Conservation (phyloP, 2,113 vertebrate genomes). For the Bubo bubo region DNA sequence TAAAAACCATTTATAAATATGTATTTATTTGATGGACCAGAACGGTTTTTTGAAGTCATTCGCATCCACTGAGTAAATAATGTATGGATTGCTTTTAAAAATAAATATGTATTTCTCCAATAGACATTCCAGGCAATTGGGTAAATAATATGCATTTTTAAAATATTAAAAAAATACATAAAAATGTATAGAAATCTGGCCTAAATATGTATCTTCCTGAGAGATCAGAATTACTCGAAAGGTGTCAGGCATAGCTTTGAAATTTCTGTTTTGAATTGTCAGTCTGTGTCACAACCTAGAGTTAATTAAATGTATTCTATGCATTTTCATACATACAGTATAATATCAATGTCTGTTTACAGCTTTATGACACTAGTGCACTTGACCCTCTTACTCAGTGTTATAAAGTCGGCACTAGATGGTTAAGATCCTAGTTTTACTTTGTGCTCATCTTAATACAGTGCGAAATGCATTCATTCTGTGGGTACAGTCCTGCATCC, state of each 20-base stretch:
- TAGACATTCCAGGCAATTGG: constrained; percentile 42
- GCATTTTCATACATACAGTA: constrained; percentile 3
- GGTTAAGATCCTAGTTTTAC: background rate
- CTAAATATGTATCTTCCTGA: background rate
- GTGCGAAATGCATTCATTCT: background rate
- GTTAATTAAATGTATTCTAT: constrained; percentile 26
- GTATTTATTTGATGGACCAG: constrained; percentile 72
- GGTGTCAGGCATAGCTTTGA: constrained; percentile 35
- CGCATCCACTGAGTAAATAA: constrained; percentile 69
- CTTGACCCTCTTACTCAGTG: constrained; percentile 33
- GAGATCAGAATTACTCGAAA: background rate
- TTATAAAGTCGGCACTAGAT: background rate
- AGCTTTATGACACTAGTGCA: background rate
- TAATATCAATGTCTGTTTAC: background rate
- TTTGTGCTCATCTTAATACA: background rate
- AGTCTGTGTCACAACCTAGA: constrained; percentile 26
- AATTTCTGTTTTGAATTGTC: constrained; percentile 16
- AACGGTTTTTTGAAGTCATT: constrained; percentile 62
- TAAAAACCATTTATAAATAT: constrained; percentile 71
- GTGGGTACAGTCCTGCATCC: background rate
- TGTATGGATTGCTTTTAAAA: constrained; percentile 68
- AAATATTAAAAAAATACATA: constrained; percentile 4
- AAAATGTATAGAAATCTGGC: constrained; percentile 2
- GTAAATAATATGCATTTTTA: constrained; percentile 66
- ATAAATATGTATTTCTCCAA: constrained; percentile 64